Conservation (phyloP, 2,888 invertebrate genomes). For the Dryococelus australis region DNA sequence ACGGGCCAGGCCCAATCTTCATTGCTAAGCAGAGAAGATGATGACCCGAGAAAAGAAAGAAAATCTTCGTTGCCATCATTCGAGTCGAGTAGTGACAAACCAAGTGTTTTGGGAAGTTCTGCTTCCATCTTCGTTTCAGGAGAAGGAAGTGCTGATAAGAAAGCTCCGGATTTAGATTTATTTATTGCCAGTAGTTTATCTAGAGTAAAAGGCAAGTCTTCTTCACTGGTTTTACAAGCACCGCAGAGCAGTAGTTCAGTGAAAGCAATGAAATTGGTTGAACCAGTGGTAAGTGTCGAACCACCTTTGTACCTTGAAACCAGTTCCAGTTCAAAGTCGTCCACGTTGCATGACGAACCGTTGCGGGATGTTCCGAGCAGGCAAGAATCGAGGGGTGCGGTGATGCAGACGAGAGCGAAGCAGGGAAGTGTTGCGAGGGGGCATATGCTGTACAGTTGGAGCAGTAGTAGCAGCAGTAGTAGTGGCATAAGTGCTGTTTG, state of each 20-base stretch:
- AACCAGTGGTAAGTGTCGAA: neutral
- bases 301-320: neutral
- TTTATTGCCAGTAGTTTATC: conserved; percentile 22
- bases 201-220: neutral
- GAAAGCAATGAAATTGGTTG: neutral
- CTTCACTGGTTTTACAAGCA: neutral
- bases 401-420: neutral
- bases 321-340: conserved; percentile 4
- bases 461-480: conserved; percentile 19
- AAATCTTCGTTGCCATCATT: neutral
- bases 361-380: neutral
- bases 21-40: neutral
- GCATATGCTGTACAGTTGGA: neutral
- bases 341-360: conserved; percentile 2
- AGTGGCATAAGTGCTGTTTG: neutral
- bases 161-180: neutral
- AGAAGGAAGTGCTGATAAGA: neutral
- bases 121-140: neutral
- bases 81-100: neutral
- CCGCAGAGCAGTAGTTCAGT: neutral
- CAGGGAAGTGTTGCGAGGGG: neutral
- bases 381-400: conserved; percentile 18
- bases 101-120: neutral
- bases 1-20: neutral
- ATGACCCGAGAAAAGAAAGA: neutral